Evolutionary conservation across 2,888 invertebrate genomes (phyloP), one percentile per base, ranked within the genome.

Genomic region (Eristalis intricaria): DNA sequence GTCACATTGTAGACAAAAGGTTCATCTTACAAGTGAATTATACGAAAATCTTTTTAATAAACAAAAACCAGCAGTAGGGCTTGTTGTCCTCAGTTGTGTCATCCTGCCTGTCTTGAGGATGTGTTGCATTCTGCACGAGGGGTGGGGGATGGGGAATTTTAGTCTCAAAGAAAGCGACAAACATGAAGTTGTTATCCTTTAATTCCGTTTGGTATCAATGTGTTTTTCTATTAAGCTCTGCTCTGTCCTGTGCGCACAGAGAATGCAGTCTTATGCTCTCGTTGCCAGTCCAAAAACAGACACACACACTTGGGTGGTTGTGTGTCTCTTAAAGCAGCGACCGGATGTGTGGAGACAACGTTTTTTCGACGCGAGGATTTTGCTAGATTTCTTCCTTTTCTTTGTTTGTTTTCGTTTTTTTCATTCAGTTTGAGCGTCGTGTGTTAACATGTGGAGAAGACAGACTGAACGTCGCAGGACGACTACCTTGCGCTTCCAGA

Each of bases 31-130:
- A 78, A 78, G 78, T 73, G 75, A 86, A 82, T 86, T 86, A 86
- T 82, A 86, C 74, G 78, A 74, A 78, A 78, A 82, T 86, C 86
- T 78, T 83, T 86, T 82, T 86, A 86, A 86, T 86, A 86, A 86
- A 86, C 78, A 81, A 83, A 78, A 83, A 86, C 70, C 74, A 70
- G 10, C 32, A 64, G 68, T 77, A 50, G 66, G 63, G 60, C 73
- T 50, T 77, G 23, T 69, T 38, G 63, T 77, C 56, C 43, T 56
- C 61, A 22, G 60, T 23, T 63, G 61, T 80, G 76, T 71, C n/a
- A 4, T 73, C 29, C 61, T 38, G 11, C 58, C 4, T n/a, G 50
- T 50, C 50, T 50, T 50, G 8, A 50, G 50, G 19, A 65, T 23
- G 58, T 13, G 58, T 13, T 73, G 35, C 35, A 35, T 35, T 35